Conservation (phyloP, 2,888 invertebrate genomes). For the Schrankia costaestrigalis region DNA sequence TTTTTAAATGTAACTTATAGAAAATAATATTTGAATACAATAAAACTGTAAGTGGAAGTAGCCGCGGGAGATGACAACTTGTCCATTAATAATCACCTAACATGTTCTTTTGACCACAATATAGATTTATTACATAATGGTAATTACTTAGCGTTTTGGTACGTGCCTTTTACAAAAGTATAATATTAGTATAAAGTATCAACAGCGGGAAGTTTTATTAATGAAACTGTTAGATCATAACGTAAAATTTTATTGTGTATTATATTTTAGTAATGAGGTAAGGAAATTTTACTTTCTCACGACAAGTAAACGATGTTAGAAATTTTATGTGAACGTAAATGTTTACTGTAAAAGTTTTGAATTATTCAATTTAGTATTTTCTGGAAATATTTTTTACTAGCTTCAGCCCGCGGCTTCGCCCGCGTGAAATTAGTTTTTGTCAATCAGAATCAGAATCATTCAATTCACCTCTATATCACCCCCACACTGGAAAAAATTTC, state of each 20-base stretch:
- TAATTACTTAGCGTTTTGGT: slow-evolving; percentile 17
- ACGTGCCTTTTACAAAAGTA: slow-evolving; percentile 17
- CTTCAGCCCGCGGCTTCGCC: too few relatives aligned
- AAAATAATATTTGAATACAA: too few relatives aligned
- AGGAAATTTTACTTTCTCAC: slow-evolving; percentile 23
- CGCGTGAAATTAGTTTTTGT: too few relatives aligned
- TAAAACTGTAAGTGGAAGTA: neutral
- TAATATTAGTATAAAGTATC: slow-evolving; percentile 20
- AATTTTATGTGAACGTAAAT: slow-evolving; percentile 22
- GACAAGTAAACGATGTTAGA: slow-evolving; percentile 11
- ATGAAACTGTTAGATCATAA: slow-evolving; percentile 22
- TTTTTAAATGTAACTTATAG: too few relatives aligned
- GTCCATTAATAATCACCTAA: neutral
- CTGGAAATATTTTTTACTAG: too few relatives aligned
- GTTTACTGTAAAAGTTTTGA: slow-evolving; percentile 10
- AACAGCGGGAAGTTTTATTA: slow-evolving; percentile 21
- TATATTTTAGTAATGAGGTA: slow-evolving; percentile 19
- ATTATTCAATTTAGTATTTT: slow-evolving; percentile 8
- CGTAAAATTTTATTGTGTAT: slow-evolving; percentile 25
- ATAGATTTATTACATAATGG: slow-evolving; percentile 13
- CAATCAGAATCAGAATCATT: too few relatives aligned
- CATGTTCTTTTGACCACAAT: neutral
- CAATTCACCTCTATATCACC: too few relatives aligned
- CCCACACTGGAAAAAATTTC: too few relatives aligned
- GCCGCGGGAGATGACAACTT: neutral